These are phyloP conservation scores for Harlomillsia oculata DNA, from an alignment of 1,140 invertebrate genomes.

Conservation along the genomic window DNA sequence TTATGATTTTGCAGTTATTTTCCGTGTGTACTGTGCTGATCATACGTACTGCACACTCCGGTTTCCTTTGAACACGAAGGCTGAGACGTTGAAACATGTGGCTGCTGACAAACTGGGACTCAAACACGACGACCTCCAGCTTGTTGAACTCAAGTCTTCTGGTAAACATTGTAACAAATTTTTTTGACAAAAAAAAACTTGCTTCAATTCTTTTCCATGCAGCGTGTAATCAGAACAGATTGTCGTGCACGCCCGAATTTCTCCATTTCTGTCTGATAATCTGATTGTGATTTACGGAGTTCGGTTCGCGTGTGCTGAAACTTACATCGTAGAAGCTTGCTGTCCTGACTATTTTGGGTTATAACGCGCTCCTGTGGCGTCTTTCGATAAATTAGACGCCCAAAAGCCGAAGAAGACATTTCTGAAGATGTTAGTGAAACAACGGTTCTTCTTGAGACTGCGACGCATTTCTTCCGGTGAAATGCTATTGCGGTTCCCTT, in stretches of 20 bases:
- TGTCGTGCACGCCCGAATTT: not conserved
- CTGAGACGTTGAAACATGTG: constrained; percentile 59
- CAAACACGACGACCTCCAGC: constrained; percentile 55
- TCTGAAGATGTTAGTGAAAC: no score
- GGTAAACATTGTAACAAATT: constrained; percentile 39
- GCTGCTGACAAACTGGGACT: constrained; percentile 68
- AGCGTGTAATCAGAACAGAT: no score
- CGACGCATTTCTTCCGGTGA: no score
- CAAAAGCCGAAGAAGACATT: no score
- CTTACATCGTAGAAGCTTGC: no score
- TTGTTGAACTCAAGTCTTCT: constrained; percentile 72
- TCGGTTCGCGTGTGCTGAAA: no score
- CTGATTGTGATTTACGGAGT: no score
- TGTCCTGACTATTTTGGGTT: no score
- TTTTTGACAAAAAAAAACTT: not conserved
- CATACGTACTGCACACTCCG: constrained; percentile 73
- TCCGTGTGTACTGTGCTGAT: constrained; percentile 74
- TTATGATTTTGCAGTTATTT: constrained; percentile 55
- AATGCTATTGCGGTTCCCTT: no score
- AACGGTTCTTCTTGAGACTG: no score
- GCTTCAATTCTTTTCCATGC: not conserved
- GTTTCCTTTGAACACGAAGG: constrained; percentile 60
- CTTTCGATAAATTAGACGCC: no score
- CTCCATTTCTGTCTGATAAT: not conserved
- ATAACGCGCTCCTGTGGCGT: no score